Percentiles rank a stretch among this genome's conserved stretches.
Conservation (phyloP, 2,797 vertebrate species). For the Miichthys miiuy region DNA sequence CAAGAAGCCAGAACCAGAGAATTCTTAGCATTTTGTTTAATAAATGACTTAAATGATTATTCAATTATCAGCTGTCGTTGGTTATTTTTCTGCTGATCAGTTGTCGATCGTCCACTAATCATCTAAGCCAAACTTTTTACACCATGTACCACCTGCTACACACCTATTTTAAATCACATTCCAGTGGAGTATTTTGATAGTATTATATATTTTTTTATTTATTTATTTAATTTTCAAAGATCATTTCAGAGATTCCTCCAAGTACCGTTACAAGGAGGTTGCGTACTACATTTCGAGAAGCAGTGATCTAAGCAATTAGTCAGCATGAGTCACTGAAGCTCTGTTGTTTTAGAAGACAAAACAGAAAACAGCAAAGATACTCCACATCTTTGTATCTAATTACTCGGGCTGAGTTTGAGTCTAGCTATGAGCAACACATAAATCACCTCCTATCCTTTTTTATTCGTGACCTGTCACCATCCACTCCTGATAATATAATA, state of each 20-base stretch:
- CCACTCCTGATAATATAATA: constrained; percentile 47
- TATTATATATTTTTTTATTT: too few species aligned
- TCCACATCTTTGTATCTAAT: constrained; percentile 28
- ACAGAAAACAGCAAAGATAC: background rate
- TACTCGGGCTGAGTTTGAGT: background rate
- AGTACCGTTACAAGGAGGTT: too few species aligned
- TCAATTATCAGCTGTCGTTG: background rate
- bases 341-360: background rate
- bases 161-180: too few species aligned
- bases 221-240: too few species aligned
- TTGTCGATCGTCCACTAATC: background rate
- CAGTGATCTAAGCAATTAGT: background rate
- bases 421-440: constrained; percentile 28
- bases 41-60: background rate
- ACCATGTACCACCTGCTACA: too few species aligned
- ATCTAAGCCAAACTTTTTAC: background rate
- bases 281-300: too few species aligned
- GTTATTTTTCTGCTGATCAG: background rate
- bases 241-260: too few species aligned
- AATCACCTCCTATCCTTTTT: constrained; percentile 32
- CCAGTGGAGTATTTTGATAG: too few species aligned
- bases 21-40: background rate
- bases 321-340: background rate
- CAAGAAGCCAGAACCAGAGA: background rate
- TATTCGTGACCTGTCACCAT: constrained; percentile 57